A percentile compares a stretch with the other conserved stretches of the same genome.
These are phyloP conservation scores for Columba janthina DNA, from an alignment of 2,113 vertebrate genomes.

Conservation along the genomic window DNA sequence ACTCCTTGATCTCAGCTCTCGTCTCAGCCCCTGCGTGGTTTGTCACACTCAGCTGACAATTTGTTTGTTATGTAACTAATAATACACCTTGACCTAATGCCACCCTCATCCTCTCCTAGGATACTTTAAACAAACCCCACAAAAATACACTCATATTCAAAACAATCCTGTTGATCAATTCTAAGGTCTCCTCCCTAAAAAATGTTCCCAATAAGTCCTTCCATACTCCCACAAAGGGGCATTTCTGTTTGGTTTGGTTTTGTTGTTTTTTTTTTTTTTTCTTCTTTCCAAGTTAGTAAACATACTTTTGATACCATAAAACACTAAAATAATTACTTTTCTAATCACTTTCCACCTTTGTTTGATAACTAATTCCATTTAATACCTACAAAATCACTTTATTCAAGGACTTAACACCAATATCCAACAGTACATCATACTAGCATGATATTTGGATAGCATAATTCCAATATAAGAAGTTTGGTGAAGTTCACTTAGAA, in stretches of 20 bases:
- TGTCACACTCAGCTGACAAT: background rate
- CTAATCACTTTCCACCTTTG: background rate
- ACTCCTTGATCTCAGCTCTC: background rate
- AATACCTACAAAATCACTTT: background rate
- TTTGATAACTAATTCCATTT: background rate
- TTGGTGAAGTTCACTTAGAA: background rate
- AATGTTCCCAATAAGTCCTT: background rate
- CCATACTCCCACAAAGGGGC: background rate
- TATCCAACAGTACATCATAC: background rate
- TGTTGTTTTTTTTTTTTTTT: too few species aligned
- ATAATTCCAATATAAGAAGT: background rate
- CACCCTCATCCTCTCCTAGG: background rate
- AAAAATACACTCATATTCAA: background rate
- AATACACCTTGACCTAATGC: constrained; percentile 19
- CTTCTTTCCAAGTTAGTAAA: background rate
- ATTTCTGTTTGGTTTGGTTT: too few species aligned
- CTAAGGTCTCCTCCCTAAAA: background rate
- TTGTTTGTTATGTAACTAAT: constrained; percentile 33
- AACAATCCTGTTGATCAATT: background rate
- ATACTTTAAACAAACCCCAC: background rate
- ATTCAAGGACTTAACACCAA: background rate
- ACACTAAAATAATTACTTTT: background rate
- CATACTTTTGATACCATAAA: background rate
- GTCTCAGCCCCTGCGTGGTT: background rate
- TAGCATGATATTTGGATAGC: background rate